Base-by-base conservation (phyloP, 2,113 vertebrate species). In the Oreamnos americanus region DNA sequence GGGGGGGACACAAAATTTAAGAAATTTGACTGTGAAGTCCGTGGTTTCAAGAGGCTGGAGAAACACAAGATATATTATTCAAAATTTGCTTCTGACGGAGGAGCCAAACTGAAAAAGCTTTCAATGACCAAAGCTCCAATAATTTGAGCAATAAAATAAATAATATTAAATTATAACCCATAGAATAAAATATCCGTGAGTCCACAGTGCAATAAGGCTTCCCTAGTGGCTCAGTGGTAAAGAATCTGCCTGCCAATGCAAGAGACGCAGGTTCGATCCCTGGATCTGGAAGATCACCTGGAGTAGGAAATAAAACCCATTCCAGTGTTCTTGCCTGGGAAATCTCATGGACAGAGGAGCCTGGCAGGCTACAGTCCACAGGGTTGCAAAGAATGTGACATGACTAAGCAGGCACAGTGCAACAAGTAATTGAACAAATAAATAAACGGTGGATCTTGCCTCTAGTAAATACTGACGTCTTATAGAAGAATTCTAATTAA, bases 381-480 rank as follows among this genome's bases (percentile, higher is more conserved):
- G 23, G 71, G 71, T 7, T 43, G 39, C 71, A 76, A 43, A 43
- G 39, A 43, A 12, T 26, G 11, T 25, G 39, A 43, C 6, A 76
- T 43, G 39, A 76, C 71, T 76, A 6, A 26, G 71, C 23, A 43
- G 1, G 23, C 23, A 26, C 36, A 76, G 71, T 43, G 13, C 94
- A 95, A 82, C 92, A 96, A 58, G 6, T 16, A 91, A 90, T 51
- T n/a, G 36, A 96, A 67, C 14, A 87, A 95, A 62, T 84, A 91
- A 89, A 67, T 82, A 78, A 95, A 94, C 33, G 33, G n/a, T 93
- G 26, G 11, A 5, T 86, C 6, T 95, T 87, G 6, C 83, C 30
- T 89, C 78, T 33, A 87, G 39, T 92, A 94, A 62, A 90, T 67
- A 92, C 43, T 67, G 13, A 7, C 85, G 4, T 78, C 11, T 92